Conservation (phyloP, 2,797 vertebrate species). For the Trichosurus vulpecula region DNA sequence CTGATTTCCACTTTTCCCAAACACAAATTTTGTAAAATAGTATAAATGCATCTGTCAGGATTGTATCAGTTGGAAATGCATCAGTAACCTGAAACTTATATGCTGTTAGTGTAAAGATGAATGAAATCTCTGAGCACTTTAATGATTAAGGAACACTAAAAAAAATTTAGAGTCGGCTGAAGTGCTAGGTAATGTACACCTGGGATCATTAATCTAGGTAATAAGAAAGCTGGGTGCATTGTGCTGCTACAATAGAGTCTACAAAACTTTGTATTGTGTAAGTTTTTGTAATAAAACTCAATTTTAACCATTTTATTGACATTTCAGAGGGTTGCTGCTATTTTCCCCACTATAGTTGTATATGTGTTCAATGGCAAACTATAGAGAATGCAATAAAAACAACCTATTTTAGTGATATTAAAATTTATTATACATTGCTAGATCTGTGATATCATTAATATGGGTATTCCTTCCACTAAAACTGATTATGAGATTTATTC, state of each 20-base stretch:
- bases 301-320: not conserved
- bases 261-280: not conserved
- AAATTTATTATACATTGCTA: not conserved
- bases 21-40: not conserved
- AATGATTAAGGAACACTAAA: slow-evolving; percentile 12
- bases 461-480: no score
- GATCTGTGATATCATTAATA: not conserved
- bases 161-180: slow-evolving; percentile 2
- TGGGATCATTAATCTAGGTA: slow-evolving; percentile 5
- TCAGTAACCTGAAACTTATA: not conserved
- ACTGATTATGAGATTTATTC: not conserved
- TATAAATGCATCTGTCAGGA: not conserved
- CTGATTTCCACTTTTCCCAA: not conserved
- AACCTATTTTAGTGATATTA: not conserved
- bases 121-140: slow-evolving; percentile 13
- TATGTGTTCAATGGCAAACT: not conserved
- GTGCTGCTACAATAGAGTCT: not conserved
- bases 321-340: not conserved
- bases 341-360: not conserved
- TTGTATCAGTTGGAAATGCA: not conserved
- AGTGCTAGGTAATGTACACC: slow-evolving; percentile 50
- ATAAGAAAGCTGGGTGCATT: not conserved
- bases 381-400: not conserved
- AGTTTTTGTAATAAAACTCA: not conserved
- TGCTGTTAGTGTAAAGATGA: slow-evolving; percentile 14